Evolutionary conservation across 2,888 invertebrate species (phyloP).

Genomic region (Athalia circularis): DNA sequence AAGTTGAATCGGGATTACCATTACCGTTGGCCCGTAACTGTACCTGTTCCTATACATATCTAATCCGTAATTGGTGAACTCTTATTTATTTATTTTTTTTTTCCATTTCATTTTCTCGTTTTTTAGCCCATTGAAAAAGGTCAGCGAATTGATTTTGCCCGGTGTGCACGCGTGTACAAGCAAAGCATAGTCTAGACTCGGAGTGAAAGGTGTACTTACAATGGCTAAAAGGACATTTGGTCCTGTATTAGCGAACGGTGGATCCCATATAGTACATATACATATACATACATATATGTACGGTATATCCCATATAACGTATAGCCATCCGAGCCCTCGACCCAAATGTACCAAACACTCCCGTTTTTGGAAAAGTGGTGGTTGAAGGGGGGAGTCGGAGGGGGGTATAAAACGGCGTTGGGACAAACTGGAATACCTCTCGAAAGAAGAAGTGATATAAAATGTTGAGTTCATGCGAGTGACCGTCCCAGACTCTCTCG

Average conservation of each 20-base stretch:
- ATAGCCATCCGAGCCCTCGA: conserved; percentile 14
- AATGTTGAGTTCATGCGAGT: conserved; percentile 13
- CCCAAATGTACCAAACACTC: not conserved
- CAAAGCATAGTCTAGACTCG: not conserved
- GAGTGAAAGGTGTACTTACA: conserved; percentile 10
- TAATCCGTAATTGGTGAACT: too few relatives aligned
- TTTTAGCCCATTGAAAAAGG: not conserved
- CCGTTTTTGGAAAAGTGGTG: not conserved
- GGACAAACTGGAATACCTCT: conserved; percentile 22
- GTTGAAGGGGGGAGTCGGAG: conserved; percentile 5
- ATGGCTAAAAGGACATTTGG: conserved; percentile 22
- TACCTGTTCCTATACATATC: too few relatives aligned
- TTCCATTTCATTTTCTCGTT: not conserved
- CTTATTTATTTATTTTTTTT: too few relatives aligned
- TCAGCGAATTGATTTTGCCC: conserved; percentile 7
- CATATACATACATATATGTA: too few relatives aligned
- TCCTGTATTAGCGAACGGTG: conserved; percentile 24
- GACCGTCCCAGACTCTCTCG: not conserved
- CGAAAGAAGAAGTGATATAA: conserved; percentile 1
- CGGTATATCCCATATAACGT: conserved; percentile 7
- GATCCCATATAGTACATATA: not conserved
- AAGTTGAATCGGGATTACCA: too few relatives aligned
- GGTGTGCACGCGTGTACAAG: not conserved
- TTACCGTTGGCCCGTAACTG: too few relatives aligned
- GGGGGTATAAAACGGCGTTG: not conserved